These are phyloP conservation scores for Clunio marinus DNA, from an alignment of 2,888 invertebrate species.

Conservation along the genomic window DNA sequence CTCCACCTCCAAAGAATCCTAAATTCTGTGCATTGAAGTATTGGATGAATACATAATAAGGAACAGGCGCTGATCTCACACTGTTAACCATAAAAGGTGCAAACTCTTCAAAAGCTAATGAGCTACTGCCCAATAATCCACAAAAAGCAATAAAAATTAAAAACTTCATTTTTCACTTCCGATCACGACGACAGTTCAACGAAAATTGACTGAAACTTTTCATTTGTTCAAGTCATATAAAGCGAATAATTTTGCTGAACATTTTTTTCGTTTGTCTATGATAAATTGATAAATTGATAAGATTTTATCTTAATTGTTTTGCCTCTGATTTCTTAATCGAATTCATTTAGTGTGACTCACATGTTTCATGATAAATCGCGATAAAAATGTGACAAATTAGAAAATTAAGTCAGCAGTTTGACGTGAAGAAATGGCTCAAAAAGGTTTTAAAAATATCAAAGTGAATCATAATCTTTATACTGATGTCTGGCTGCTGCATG, in stretches of 20 bases:
- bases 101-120: background rate
- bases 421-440: too few species aligned
- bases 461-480: too few species aligned
- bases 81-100: conserved; percentile 27
- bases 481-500: too few species aligned
- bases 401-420: too few species aligned
- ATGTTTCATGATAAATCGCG: too few species aligned
- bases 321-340: background rate
- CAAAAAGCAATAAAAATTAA: conserved; percentile 20
- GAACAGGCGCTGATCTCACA: background rate
- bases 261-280: too few species aligned
- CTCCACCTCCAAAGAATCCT: conserved; percentile 28
- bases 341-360: too few species aligned
- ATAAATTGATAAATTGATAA: too few species aligned
- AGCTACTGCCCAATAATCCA: background rate
- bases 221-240: too few species aligned
- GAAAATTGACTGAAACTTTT: background rate
- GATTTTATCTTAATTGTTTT: too few species aligned
- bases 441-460: too few species aligned
- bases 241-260: too few species aligned
- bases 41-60: conserved; percentile 26
- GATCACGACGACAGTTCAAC: background rate
- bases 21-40: background rate
- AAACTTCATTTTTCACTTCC: conserved; percentile 8
- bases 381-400: background rate